These are phyloP conservation scores for Vespertilio murinus DNA, from an alignment of 2,797 vertebrate genomes.

Conservation along the genomic window DNA sequence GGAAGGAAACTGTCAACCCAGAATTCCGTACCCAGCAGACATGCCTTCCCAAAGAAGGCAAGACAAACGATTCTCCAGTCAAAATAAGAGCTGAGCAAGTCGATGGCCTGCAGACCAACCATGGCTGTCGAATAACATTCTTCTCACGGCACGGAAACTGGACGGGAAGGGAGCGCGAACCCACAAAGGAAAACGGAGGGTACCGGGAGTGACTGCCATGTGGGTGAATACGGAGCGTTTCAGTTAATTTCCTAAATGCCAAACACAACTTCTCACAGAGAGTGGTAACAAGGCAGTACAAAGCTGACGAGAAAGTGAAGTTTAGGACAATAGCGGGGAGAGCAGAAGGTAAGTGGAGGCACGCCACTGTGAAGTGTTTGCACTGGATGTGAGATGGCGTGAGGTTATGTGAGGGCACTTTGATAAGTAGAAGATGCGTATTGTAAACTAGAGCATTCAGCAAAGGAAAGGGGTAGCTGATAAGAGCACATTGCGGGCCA, in stretches of 20 bases:
- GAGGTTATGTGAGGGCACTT: not conserved
- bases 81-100: not conserved
- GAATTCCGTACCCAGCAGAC: not conserved
- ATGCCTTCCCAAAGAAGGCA: not conserved
- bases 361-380: rapidly evolving
- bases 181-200: not conserved
- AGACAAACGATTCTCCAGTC: not conserved
- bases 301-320: too few relatives aligned
- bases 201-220: too few relatives aligned
- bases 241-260: not conserved
- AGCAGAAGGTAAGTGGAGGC: not conserved
- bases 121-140: not conserved
- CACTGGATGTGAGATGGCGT: rapidly evolving
- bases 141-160: not conserved
- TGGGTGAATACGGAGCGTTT: not conserved
- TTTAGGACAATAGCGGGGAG: not conserved
- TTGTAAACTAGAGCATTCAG: not conserved
- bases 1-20: not conserved
- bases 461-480: not conserved
- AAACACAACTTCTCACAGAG: not conserved
- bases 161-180: rapidly evolving
- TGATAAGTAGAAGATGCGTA: not conserved
- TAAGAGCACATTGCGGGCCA: not conserved
- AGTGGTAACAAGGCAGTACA: not conserved
- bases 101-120: not conserved